Evolutionary conservation across 1,140 invertebrate genomes (phyloP).

Genomic region (Zaprionus taronus): DNA sequence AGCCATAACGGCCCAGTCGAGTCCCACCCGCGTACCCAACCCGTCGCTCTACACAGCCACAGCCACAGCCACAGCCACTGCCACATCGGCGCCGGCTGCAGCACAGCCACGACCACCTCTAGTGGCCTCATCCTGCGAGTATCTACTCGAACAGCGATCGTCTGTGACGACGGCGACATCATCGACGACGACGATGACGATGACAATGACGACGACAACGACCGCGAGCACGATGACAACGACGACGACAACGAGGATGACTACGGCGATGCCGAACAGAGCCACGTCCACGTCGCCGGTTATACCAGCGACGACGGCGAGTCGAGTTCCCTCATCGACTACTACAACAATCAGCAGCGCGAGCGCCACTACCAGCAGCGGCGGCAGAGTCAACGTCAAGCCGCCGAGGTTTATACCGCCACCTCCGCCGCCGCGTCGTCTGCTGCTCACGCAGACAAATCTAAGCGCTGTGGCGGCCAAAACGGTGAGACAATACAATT

Average conservation of each 20-base stretch:
- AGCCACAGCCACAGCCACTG: background rate
- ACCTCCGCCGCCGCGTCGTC: conserved; percentile 80
- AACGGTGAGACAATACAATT: conserved; percentile 43
- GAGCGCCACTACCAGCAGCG: conserved; percentile 78
- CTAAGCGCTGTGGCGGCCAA: conserved; percentile 58
- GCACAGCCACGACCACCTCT: conserved; percentile 41
- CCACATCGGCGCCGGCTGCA: background rate
- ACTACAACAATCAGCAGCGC: conserved; percentile 83
- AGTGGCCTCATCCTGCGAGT: conserved; percentile 81
- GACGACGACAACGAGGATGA: conserved; percentile 23
- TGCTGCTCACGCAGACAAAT: conserved; percentile 79
- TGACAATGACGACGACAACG: conserved; percentile 41
- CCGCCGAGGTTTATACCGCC: conserved; percentile 80
- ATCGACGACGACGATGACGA: conserved; percentile 27
- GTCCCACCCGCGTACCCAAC: conserved; percentile 10
- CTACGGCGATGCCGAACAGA: conserved; percentile 15
- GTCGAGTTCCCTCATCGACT: conserved; percentile 77
- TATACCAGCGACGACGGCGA: conserved; percentile 55
- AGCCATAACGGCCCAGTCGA: conserved; percentile 45
- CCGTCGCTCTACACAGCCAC: conserved; percentile 9
- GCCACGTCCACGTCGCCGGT: background rate
- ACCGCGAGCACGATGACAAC: conserved; percentile 35
- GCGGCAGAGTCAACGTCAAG: conserved; percentile 67
- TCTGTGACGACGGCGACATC: conserved; percentile 39
- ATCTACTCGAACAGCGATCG: conserved; percentile 80